These are phyloP conservation scores for Novumbra hubbsi DNA, from an alignment of 2,797 vertebrate species.

Conservation along the genomic window DNA sequence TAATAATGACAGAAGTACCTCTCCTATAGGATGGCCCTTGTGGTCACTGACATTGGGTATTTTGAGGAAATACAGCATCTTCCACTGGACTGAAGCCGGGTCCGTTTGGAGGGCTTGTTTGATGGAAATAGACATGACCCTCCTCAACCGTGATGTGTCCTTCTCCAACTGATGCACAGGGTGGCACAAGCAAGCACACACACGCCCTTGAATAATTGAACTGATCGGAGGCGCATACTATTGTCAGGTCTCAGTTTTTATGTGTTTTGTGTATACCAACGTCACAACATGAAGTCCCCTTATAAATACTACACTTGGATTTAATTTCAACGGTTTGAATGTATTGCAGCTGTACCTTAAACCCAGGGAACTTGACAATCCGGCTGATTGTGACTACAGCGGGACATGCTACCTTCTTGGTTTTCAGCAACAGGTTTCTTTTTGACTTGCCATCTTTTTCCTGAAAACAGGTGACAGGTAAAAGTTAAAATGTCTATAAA, in stretches of 20 bases:
- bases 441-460: background rate
- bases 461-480: constrained; percentile 3
- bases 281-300: no score
- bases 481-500: background rate
- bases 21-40: constrained; percentile 11
- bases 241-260: no score
- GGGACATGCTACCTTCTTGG: constrained; percentile 13
- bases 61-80: constrained; percentile 9
- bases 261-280: no score
- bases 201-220: background rate
- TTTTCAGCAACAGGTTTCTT: constrained; percentile 14
- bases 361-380: constrained; percentile 11
- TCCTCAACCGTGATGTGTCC: constrained; percentile 1
- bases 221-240: background rate
- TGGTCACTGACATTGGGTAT: constrained; percentile 10
- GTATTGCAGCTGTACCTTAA: background rate
- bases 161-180: constrained; percentile 4
- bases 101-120: constrained; percentile 6
- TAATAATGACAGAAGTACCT: constrained; percentile 3
- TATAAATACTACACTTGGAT: background rate
- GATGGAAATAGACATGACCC: constrained; percentile 7
- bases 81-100: constrained; percentile 11
- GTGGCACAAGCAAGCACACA: background rate
- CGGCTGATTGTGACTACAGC: constrained; percentile 3
- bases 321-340: background rate